These are phyloP conservation scores for Rhimphoctona megacephalus DNA, from an alignment of 2,888 invertebrate genomes.

Conservation along the genomic window DNA sequence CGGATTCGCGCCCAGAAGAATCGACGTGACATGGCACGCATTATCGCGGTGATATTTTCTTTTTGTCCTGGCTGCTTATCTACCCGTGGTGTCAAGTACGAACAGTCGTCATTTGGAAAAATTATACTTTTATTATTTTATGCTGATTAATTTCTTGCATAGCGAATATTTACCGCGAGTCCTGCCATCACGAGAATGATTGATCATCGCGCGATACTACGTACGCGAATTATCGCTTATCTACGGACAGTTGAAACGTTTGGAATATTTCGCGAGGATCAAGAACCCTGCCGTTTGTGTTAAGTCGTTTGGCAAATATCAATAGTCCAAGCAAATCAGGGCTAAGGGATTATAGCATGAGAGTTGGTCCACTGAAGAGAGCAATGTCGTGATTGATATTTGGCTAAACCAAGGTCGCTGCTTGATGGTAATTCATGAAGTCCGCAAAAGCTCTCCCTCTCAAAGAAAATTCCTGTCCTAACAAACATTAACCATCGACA, in stretches of 20 bases:
- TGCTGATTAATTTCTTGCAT: slow-evolving; percentile 17
- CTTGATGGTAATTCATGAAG: slow-evolving; percentile 76
- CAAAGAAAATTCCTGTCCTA: slow-evolving; percentile 26
- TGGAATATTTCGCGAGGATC: slow-evolving; percentile 42
- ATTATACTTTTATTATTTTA: slow-evolving; percentile 45
- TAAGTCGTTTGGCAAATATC: slow-evolving; percentile 76
- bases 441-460: slow-evolving; percentile 72
- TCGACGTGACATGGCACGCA: slow-evolving; percentile 83
- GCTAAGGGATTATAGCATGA: slow-evolving; percentile 75
- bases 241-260: slow-evolving; percentile 23
- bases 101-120: slow-evolving; percentile 40
- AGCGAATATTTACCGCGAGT: slow-evolving; percentile 19
- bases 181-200: slow-evolving; percentile 20
- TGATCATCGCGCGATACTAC: slow-evolving; percentile 40
- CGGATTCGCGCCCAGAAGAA: slow-evolving; percentile 38
- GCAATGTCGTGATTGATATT: slow-evolving; percentile 77
- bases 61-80: slow-evolving; percentile 37
- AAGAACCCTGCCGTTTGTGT: slow-evolving; percentile 27
- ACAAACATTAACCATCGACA: slow-evolving; percentile 7
- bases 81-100: slow-evolving; percentile 15
- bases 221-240: slow-evolving; percentile 35
- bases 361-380: slow-evolving; percentile 61
- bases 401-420: slow-evolving; percentile 71
- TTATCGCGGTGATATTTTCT: slow-evolving; percentile 74
- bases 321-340: slow-evolving; percentile 72